phyloP scores from a whole-genome alignment of 92 coral and sea anemone genomes.

The Epizoanthus fatuus region DNA sequence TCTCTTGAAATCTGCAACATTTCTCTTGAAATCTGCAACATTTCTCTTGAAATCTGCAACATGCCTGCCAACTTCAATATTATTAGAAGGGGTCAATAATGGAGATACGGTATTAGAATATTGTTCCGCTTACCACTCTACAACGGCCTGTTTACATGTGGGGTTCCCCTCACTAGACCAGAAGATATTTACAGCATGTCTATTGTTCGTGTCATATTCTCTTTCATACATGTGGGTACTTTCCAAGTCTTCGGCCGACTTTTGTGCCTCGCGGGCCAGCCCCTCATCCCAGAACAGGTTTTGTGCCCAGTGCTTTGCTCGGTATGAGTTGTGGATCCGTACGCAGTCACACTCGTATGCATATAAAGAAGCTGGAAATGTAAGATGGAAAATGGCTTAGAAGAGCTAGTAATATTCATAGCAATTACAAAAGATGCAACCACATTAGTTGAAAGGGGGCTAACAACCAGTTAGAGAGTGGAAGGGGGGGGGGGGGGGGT shows the following conservation, averaged over 20 bases:
- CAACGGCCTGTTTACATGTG: conserved; percentile 10
- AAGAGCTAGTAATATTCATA: neutral
- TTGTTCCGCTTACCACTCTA: conserved; percentile 8
- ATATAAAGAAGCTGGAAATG: conserved; percentile 3
- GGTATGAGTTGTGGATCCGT: conserved; percentile 23
- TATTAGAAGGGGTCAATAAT: no score
- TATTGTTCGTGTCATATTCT: neutral
- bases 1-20: no score
- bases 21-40: no score
- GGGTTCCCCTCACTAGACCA: conserved; percentile 1
- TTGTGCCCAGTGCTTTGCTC: conserved; percentile 36
- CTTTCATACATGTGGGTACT: neutral
- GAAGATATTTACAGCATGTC: neutral
- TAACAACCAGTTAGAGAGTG: no score
- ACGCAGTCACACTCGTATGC: conserved; percentile 22
- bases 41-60: no score
- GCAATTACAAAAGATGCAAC: no score
- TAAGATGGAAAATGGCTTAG: neutral
- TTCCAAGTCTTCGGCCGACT: conserved; percentile 11
- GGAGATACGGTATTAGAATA: no score
- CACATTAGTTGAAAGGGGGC: no score
- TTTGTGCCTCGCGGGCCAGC: conserved; percentile 13
- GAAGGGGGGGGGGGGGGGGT: no score
- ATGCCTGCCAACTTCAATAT: no score
- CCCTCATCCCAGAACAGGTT: conserved; percentile 27